Base-by-base conservation (phyloP, 1,140 invertebrate genomes). In the Drosophila sp. region DNA sequence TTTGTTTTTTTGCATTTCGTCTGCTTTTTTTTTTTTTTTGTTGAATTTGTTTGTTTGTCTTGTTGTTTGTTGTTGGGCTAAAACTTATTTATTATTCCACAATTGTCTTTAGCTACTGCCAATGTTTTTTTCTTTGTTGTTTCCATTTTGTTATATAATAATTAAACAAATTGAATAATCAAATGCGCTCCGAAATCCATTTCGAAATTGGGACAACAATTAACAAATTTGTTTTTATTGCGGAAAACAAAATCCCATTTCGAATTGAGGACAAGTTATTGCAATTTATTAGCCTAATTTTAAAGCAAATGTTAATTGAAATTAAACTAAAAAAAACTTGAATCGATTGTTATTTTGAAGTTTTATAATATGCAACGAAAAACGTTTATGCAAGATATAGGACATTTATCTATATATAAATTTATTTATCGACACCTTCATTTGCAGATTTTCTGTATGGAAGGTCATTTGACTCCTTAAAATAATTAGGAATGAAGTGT, bases 11-110 rank as follows among this genome's bases (percentile, higher is more conserved):
- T 6, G 23, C n/a, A 33, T 55, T 65, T 25, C 70, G 38, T 60
- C 66, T 75, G 41, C 76, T 66, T 72, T 62, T 79, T 63, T 60
- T 70, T 70, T 80, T 70, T 89, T 87, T 78, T 76, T 77, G 83
- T 74, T 76, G 56, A 27, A 60, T 76, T 50, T 57, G 47, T 67
- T 69, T 54, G 69, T 70, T 57, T 80, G 89, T 83, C 72, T 85
- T 70, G 27, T 74, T 66, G 27, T 66, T 63, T 57, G 70, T 11
- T 33, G 66, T 41, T 56, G 70, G 60, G 23, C 23, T 7, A 8
- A 27, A 50, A 50, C 50, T 79, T 74, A 77, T 84, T 87, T 79
- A 83, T 86, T 83, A 86, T 86, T 83, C 79, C 72, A 77, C 69
- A 73, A 57, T 71, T 23, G 76, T 55, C 41, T 33, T 58, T 35